phyloP scores from a whole-genome alignment of 2,797 vertebrate genomes.

The Poecilia picta region DNA sequence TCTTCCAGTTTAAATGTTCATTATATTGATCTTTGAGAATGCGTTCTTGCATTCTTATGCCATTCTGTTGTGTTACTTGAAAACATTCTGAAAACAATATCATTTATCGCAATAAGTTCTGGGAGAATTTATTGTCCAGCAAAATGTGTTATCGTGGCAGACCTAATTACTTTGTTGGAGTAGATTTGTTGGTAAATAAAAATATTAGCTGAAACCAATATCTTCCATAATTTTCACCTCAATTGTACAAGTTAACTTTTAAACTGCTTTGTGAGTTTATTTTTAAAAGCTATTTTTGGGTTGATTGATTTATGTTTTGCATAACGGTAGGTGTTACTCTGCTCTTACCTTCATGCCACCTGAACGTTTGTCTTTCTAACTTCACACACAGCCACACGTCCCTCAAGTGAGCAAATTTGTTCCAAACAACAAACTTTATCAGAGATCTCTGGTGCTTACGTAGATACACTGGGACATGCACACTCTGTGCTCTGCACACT shows the following conservation, averaged over 20 bases:
- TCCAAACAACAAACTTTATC: constrained; percentile 44
- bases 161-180: neutral
- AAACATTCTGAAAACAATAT: too few relatives aligned
- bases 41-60: too few relatives aligned
- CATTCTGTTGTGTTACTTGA: too few relatives aligned
- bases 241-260: neutral
- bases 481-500: constrained; percentile 46
- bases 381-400: constrained; percentile 27
- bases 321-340: neutral
- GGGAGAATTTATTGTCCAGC: too few relatives aligned
- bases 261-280: neutral
- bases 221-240: neutral
- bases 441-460: constrained; percentile 28
- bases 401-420: constrained; percentile 8
- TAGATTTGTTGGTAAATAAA: neutral
- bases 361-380: constrained; percentile 27
- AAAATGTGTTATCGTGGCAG: too few relatives aligned
- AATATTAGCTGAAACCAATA: neutral
- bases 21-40: neutral
- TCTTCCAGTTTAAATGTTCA: too few relatives aligned
- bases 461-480: constrained; percentile 32
- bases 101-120: too few relatives aligned
- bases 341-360: constrained; percentile 38
- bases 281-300: neutral
- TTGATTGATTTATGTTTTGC: neutral